phyloP scores from a whole-genome alignment of 1,140 invertebrate genomes.

The Hypothenemus hampei region DNA sequence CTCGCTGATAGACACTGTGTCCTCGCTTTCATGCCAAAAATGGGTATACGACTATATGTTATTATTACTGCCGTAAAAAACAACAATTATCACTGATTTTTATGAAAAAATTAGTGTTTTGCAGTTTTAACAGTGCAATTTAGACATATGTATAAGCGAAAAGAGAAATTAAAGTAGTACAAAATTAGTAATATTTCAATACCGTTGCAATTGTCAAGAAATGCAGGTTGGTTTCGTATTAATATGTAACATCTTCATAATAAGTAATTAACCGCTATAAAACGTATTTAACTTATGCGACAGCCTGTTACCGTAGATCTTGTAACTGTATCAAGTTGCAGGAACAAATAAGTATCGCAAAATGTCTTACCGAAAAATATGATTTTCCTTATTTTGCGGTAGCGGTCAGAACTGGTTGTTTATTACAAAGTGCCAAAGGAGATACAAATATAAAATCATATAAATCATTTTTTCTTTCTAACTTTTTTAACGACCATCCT shows the following conservation, averaged over 20 bases:
- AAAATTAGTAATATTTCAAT: constrained; percentile 17
- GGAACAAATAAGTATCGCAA: background rate
- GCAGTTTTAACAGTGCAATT: no score
- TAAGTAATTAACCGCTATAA: constrained; percentile 26
- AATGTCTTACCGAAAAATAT: constrained; percentile 2
- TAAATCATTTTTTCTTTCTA: constrained; percentile 23
- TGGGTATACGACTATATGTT: no score
- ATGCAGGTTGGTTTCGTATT: constrained; percentile 17
- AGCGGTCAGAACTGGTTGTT: constrained; percentile 19
- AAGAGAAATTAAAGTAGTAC: no score
- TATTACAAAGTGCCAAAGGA: constrained; percentile 22
- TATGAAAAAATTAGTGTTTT: no score
- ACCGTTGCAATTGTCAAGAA: constrained; percentile 25
- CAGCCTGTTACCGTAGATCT: constrained; percentile 23
- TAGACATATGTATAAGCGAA: no score
- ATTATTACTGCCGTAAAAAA: no score
- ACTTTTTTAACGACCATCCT: constrained; percentile 15
- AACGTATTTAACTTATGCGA: constrained; percentile 27
- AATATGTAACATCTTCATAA: constrained; percentile 26
- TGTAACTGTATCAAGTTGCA: constrained; percentile 18
- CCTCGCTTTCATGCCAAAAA: no score
- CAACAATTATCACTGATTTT: no score
- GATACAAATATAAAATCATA: constrained; percentile 23
- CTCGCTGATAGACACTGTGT: constrained; percentile 22
- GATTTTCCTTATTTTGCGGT: constrained; percentile 14